Base-by-base conservation (phyloP, 2,113 vertebrate genomes). In the Hydrochoerus hydrochaeris region DNA sequence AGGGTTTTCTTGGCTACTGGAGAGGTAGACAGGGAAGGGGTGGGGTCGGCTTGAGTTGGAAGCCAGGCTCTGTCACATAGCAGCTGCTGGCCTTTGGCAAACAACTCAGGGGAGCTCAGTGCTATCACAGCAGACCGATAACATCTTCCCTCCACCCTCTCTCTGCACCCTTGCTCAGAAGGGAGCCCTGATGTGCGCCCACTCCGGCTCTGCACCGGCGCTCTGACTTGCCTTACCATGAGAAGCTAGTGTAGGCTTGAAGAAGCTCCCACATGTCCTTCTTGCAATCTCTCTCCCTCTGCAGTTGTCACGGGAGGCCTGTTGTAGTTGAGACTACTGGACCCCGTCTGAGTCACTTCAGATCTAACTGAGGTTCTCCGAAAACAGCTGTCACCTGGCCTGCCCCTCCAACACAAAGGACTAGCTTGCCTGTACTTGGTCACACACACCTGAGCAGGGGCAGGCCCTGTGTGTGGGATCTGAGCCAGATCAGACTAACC, bases 71-170 rank as follows among this genome's bases (percentile, higher is more conserved):
- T n/a, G 85, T 46, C 52, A 44, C 9, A 13, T 5, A 28, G 60
- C 3, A 16, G 30, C 62, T 63, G 24, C 38, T 30, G 35, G n/a
- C 35, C 9, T 65, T 91, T 65, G 26, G 44, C 20, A 44, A 26
- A 3, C 92, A 38, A 35, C 32, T 16, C 14, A 12, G 0, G 65
- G 44, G 16, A 77, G 84, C 52, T 82, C 12, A 17, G 60, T 32
- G 82, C 12, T 4, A 19, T 35, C 17, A 2, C 1, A 1, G 26
- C 6, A 28, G 49, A 35, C 2, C 0, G 6, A 13, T 22, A 8
- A 7, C 28, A 71, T 24, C 62, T 77, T 81, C 22, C 77, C 3
- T 19, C 22, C 16, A 41, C 9, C 14, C n/a, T 81, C 52, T 28
- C 1, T 5, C 1, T 17, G 24, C n/a, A 44, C 10, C 26, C 38